Evolutionary conservation across 2,113 vertebrate species (phyloP).

Genomic region (Eretmochelys imbricata): DNA sequence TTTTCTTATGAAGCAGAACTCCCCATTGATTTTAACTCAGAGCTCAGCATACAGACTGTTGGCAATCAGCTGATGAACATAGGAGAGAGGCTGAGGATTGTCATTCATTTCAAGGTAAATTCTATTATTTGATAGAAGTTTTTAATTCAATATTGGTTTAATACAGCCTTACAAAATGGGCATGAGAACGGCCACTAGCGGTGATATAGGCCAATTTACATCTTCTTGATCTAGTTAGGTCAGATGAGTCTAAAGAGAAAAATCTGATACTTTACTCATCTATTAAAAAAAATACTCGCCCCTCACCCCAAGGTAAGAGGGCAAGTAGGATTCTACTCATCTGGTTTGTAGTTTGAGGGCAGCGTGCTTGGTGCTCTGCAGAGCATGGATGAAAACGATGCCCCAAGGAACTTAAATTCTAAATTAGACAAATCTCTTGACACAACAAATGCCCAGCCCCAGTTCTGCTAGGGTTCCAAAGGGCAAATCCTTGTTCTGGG

Average conservation of each 20-base stretch:
- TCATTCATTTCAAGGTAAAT: background rate
- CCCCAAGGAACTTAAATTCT: conserved; percentile 30
- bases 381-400: background rate
- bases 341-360: accelerated
- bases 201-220: background rate
- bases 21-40: background rate
- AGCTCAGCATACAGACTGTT: background rate
- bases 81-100: background rate
- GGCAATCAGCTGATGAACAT: background rate
- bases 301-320: conserved; percentile 1
- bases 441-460: background rate
- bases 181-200: accelerated
- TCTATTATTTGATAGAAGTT: background rate
- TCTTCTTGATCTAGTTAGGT: background rate
- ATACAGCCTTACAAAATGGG: background rate
- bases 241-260: background rate
- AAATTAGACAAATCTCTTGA: background rate
- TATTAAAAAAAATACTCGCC: background rate
- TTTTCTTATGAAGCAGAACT: background rate
- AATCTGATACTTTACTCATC: background rate
- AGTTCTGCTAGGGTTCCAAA: conserved; percentile 28
- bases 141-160: background rate
- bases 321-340: background rate
- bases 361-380: accelerated
- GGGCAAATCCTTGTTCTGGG: conserved; percentile 4